Base-by-base conservation (phyloP, 2,888 invertebrate genomes). In the Zygothrica quintamaculata region DNA sequence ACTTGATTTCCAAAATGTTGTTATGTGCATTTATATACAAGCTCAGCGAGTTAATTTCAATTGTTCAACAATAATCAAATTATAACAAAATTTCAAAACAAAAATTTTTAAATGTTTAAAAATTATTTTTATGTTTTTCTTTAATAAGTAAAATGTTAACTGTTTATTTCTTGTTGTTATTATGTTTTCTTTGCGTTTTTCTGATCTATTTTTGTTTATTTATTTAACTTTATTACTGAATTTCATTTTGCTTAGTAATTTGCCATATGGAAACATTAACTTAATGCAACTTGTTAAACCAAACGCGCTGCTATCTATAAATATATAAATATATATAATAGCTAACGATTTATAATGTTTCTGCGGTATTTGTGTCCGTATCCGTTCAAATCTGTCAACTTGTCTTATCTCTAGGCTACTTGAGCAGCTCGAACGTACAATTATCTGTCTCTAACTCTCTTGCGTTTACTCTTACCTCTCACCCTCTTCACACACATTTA, bases 1-100 rank as follows among this genome's bases (percentile, higher is more conserved):
- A 48, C 60, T 73, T 40, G 44, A 67, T 73, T 70, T 52, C 68
- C 43, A 55, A 73, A 53, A 66, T 74, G 69, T 12, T 26, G 42
- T 29, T n/a, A 29, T 8, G 29, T 9, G 5, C 29, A 29, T 9
- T 9, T 9, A 29, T 9, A 3, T 9, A 29, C 29, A 29, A 1
- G 5, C 29, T 8, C 29, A 29, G 12, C 22, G 11, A n/a, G 16
- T 15, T 6, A 29, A 15, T 69, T 47, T 43, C 29, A 48, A 44
- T 47, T 53, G 53, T 50, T 62, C 71, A 53, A 36, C 44, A 1
- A 39, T 39, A 40, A 33, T 6, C 5, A 31, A 40, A 42, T 22
- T 3, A 22, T 3, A 29, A 5, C 1, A 8, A 29, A 29, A 29
- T 29, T 15, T 9, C 5, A n/a, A 7, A 29, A 29, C 5, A 29